A percentile compares a stretch with the other conserved stretches of the same genome.
These are phyloP conservation scores for Eurystomus gularis DNA, from an alignment of 2,113 vertebrate species.

Conservation along the genomic window DNA sequence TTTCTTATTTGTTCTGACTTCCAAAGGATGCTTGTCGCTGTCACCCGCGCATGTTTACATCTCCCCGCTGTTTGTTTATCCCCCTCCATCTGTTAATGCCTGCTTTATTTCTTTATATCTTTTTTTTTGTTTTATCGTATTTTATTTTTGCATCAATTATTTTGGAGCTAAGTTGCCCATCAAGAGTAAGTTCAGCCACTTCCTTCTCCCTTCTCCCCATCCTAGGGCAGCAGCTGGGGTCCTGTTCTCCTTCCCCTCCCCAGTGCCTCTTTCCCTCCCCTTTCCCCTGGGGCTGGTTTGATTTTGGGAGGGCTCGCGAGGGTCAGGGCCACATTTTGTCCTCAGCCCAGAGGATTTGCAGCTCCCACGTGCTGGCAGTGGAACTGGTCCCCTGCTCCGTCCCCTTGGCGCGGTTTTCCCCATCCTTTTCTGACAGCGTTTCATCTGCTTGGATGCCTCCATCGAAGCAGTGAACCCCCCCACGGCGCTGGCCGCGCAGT, in stretches of 20 bases:
- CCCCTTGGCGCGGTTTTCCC: fast-evolving
- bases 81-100: constrained; percentile 2
- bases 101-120: constrained; percentile 45
- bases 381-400: background rate
- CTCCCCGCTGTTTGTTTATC: background rate
- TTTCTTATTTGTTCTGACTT: background rate
- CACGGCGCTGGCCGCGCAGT: fast-evolving
- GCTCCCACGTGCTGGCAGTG: fast-evolving
- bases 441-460: background rate
- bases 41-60: background rate
- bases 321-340: fast-evolving
- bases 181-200: constrained; percentile 66
- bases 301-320: background rate
- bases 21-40: background rate
- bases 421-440: background rate
- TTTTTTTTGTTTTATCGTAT: background rate
- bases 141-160: constrained; percentile 60
- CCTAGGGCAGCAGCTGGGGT: background rate
- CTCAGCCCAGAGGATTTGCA: background rate
- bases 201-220: background rate
- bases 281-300: background rate
- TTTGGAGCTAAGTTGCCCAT: constrained; percentile 68
- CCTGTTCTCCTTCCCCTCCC: background rate
- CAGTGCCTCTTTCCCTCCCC: background rate
- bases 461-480: background rate